Evolutionary conservation across 2,113 vertebrate genomes (phyloP).

Genomic region (Amblyornis subalaris): DNA sequence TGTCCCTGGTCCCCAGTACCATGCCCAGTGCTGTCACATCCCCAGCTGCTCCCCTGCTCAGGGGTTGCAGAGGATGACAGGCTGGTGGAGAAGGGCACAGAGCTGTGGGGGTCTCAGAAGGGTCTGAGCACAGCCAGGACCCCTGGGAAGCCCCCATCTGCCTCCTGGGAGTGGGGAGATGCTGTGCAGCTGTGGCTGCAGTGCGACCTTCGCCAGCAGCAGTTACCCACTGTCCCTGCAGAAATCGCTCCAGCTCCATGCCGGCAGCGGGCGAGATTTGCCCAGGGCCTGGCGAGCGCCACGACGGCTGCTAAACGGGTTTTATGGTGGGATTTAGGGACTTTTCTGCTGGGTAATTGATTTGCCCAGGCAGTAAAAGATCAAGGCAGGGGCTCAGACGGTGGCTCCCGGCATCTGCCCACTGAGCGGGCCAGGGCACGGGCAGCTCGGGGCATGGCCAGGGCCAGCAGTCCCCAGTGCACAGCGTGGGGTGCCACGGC

Average conservation of each 20-base stretch:
- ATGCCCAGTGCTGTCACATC: background rate
- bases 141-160: background rate
- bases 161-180: background rate
- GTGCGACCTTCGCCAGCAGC: background rate
- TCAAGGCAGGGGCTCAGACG: slow-evolving; percentile 38
- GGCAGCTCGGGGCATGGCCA: rapidly evolving
- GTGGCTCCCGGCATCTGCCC: slow-evolving; percentile 40
- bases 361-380: slow-evolving; percentile 65
- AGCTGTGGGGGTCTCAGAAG: rapidly evolving
- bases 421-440: background rate
- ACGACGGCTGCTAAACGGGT: slow-evolving; percentile 33
- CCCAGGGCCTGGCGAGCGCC: slow-evolving; percentile 3
- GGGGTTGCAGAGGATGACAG: rapidly evolving
- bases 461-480: rapidly evolving
- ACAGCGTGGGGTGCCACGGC: rapidly evolving
- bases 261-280: background rate
- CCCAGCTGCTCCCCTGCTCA: background rate
- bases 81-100: background rate
- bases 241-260: background rate
- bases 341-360: slow-evolving; percentile 61
- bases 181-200: background rate
- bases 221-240: rapidly evolving
- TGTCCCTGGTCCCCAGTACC: rapidly evolving
- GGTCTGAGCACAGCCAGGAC: background rate
- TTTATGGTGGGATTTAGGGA: slow-evolving; percentile 65